These are phyloP conservation scores for Alligator sinensis DNA, from an alignment of 2,113 vertebrate genomes.

Conservation along the genomic window DNA sequence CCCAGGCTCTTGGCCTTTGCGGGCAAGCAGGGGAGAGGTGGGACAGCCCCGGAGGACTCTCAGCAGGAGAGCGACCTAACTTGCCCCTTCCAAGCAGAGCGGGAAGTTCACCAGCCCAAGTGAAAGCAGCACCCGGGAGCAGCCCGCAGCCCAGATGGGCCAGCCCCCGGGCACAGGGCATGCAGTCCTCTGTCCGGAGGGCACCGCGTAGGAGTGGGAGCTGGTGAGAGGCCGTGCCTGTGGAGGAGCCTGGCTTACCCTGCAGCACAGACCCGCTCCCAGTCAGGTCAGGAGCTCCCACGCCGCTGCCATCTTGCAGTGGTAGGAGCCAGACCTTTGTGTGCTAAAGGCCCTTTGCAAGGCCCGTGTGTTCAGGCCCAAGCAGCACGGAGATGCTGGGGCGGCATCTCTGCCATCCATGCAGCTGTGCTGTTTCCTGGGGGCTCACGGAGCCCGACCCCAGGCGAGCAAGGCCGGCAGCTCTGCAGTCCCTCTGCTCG, in stretches of 20 bases:
- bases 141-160: accelerated
- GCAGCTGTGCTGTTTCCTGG: too few relatives aligned
- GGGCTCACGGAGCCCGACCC: not conserved
- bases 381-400: not conserved
- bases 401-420: accelerated
- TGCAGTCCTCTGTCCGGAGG: not conserved
- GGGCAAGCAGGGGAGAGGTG: not conserved
- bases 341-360: not conserved
- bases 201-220: not conserved
- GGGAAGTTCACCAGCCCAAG: not conserved
- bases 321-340: not conserved
- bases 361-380: too few relatives aligned
- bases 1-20: not conserved
- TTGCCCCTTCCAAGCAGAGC: not conserved
- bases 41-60: not conserved
- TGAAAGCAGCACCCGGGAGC: not conserved
- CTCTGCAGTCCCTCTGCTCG: too few relatives aligned
- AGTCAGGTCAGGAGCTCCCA: too few relatives aligned
- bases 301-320: not conserved
- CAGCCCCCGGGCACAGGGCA: not conserved
- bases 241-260: not conserved
- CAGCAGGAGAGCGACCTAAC: not conserved
- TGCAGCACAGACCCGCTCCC: not conserved
- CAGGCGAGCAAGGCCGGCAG: too few relatives aligned
- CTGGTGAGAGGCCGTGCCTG: not conserved